Base-by-base conservation (phyloP, 2,797 vertebrate genomes). In the Micromesistius poutassou region DNA sequence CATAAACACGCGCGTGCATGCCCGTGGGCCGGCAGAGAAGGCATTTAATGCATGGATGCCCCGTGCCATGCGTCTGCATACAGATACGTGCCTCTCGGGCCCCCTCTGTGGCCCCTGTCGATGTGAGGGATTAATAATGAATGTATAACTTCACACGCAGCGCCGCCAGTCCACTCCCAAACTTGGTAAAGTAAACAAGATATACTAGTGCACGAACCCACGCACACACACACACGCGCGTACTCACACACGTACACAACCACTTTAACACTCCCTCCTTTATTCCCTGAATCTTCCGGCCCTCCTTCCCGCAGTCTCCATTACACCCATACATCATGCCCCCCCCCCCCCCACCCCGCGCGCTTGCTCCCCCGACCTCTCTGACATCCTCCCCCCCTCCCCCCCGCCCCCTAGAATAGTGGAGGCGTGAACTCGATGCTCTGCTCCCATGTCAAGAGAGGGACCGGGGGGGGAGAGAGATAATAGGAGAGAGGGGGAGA, bases 401-500 rank as follows among this genome's bases (percentile, higher is more conserved):
- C 79, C 46, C 78, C 10, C 80, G 68, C 16, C 30, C 16, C 77
- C 66, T 38, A 84, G 82, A 77, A 77, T 83, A 78, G 85, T 88
- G 89, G 84, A 87, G 76, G 85, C 85, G 81, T 87, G 83, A 89
- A 80, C 5, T 46, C 80, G 81, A 78, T 82, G 86, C 83, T 86
- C 83, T 72, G 81, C 72, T 83, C 76, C 30, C 77, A 83, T 79
- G 62, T 76, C 80, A 25, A 71, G 68, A 30, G 76, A n/a, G 8
- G 5, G 66, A 31, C 22, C 31, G 36, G 30, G 40, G 9, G 74
- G n/a, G 28, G 40, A n/a, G 40, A 14, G 30, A 66, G 74, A 12
- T 13, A 19, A n/a, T 7, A 9, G 38, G 8, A 40, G 38, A 13
- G 38, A 40, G 46, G 9, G 5, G 13, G 74, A 35, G 74, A 35